phyloP scores from a whole-genome alignment of 2,888 invertebrate species.

The Dicyrtoma fusca region DNA sequence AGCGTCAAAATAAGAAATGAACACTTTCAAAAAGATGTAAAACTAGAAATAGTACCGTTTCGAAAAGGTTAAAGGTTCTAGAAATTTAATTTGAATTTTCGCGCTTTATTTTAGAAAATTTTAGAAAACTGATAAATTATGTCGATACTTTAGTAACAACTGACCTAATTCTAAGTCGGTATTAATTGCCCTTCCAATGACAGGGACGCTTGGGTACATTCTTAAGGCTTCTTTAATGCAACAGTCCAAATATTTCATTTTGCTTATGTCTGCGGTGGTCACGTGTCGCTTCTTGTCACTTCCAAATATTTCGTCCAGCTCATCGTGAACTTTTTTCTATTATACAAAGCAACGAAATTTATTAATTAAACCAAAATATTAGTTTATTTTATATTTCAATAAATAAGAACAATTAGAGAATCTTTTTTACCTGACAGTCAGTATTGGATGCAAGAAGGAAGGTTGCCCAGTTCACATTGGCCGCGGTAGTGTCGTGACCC shows the following conservation, averaged over 20 bases:
- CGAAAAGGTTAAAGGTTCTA: too few species aligned
- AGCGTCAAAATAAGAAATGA: too few species aligned
- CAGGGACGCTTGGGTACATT: constrained; percentile 60
- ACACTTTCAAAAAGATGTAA: too few species aligned
- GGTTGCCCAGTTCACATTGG: constrained; percentile 50
- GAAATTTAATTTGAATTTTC: too few species aligned
- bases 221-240: constrained; percentile 60
- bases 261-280: constrained; percentile 61
- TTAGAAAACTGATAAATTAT: too few species aligned
- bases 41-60: too few species aligned
- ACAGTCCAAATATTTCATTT: too few species aligned
- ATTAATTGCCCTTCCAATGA: constrained; percentile 58
- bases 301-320: constrained; percentile 63
- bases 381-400: too few species aligned
- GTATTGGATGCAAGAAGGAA: constrained; percentile 52
- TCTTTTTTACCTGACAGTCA: constrained; percentile 45
- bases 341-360: too few species aligned
- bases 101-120: not conserved
- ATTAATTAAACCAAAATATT: too few species aligned
- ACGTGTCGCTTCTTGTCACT: constrained; percentile 59
- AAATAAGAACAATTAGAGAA: too few species aligned
- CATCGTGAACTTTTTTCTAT: constrained; percentile 59
- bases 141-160: too few species aligned
- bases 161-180: constrained; percentile 58
- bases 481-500: constrained; percentile 57